phyloP scores from a whole-genome alignment of 2,113 vertebrate genomes.

The Collichthys lucidus region DNA sequence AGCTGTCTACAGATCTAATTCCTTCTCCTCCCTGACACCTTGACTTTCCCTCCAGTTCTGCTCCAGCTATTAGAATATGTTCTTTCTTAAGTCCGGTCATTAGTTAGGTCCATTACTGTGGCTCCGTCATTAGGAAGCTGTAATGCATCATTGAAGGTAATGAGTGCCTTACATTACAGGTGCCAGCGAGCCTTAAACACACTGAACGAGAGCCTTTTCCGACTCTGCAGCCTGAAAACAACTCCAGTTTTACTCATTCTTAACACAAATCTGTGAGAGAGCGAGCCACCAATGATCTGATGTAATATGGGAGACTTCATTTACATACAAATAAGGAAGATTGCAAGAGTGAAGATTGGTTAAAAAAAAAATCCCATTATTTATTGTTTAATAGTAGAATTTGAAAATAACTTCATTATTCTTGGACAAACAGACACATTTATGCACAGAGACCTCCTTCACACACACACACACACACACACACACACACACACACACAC shows the following conservation, averaged over 20 bases:
- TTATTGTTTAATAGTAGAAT: not conserved
- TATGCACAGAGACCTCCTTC: no score
- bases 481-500: no score
- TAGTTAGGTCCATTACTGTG: conserved; percentile 79
- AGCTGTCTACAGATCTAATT: conserved; percentile 33
- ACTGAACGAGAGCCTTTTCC: conserved; percentile 21
- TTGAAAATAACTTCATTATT: conserved; percentile 14
- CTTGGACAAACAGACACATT: not conserved
- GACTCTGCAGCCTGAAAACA: conserved; percentile 39
- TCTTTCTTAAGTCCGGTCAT: conserved; percentile 81
- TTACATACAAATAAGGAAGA: not conserved
- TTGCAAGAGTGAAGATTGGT: not conserved
- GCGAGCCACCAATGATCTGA: not conserved
- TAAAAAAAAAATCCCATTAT: conserved; percentile 17
- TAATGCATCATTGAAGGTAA: conserved; percentile 82
- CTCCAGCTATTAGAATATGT: conserved; percentile 81
- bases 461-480: not conserved
- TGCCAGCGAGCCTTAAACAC: conserved; percentile 66
- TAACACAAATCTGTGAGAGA: not conserved
- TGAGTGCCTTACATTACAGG: conserved; percentile 78
- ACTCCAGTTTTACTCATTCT: not conserved
- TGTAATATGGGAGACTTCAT: not conserved
- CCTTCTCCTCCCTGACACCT: conserved; percentile 64
- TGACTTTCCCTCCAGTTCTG: conserved; percentile 77
- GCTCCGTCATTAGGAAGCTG: conserved; percentile 78